Conservation (phyloP, 2,888 invertebrate genomes). For the Standfussiana lucernea region DNA sequence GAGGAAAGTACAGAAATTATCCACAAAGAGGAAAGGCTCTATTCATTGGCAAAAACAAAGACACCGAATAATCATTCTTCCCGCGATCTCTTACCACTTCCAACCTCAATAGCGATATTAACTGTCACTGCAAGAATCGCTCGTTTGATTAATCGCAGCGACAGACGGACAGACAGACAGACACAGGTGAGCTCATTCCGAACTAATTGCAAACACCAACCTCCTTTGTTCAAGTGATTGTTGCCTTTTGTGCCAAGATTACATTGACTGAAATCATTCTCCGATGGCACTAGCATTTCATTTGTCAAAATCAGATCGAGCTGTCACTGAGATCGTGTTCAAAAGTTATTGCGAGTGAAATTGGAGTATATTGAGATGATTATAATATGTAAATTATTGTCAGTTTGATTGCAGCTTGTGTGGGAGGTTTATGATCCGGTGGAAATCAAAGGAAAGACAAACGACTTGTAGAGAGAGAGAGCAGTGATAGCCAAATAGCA, state of each 20-base stretch:
- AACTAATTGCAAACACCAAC: constrained; percentile 67
- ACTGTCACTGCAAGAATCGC: constrained; percentile 66
- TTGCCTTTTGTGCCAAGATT: constrained; percentile 70
- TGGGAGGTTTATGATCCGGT: constrained; percentile 6
- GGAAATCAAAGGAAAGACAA: neutral
- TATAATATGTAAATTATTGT: constrained; percentile 44
- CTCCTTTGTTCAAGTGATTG: constrained; percentile 74
- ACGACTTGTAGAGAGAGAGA: too few species aligned
- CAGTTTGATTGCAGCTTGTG: constrained; percentile 26
- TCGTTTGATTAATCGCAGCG: constrained; percentile 64
- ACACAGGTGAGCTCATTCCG: constrained; percentile 69
- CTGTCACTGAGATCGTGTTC: constrained; percentile 49
- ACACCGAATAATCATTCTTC: neutral
- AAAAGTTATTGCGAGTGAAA: constrained; percentile 52
- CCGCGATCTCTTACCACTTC: constrained; percentile 37
- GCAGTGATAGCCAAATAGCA: too few species aligned
- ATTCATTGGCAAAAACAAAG: neutral
- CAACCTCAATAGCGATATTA: constrained; percentile 43
- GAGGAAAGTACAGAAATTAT: neutral
- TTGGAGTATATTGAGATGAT: constrained; percentile 47
- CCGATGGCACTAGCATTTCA: constrained; percentile 60
- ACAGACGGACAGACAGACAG: constrained; percentile 53
- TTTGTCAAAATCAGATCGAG: constrained; percentile 71
- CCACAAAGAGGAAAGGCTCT: neutral
- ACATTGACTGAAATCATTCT: constrained; percentile 62